Evolutionary conservation across 2,113 vertebrate species (phyloP), one percentile per base, ranked within the genome.

Genomic region (Eptesicus fuscus): DNA sequence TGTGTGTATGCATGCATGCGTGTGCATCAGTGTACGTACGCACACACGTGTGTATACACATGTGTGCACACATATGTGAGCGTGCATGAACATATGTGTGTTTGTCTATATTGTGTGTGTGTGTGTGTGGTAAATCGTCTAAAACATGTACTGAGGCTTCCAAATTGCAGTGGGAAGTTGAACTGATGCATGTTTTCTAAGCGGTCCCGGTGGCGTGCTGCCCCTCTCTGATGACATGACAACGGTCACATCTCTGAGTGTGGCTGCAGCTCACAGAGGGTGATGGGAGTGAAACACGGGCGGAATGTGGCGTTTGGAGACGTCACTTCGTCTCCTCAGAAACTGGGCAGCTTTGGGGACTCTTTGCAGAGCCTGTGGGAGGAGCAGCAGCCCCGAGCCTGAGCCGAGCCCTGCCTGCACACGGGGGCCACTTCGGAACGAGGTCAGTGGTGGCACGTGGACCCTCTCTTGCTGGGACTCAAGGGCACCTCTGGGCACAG

Each of bases 1-100:
- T 32, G 1, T 35, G 20, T 23, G 1, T 17, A 16, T 56, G 65
- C 40, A 3, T 25, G 23, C 2, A 12, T 2, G 16, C 0, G 0
- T 16, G 30, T 23, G 40, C 9, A 11, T 37, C 37, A 37, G 37
- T 37, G 37, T 3, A 37, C 4, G 37, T 37, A 37, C 37, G 37
- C 14, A 9, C 49, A 51, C 3, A 9, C 17, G 5, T 20, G 17
- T 20, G 5, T 20, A 5, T 20, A 12, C 51, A 18, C 20, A 53
- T 14, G n/a, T n/a, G n/a, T n/a, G 5, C 56, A 3, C 28, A 20
- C 4, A 37, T 85, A 25, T 65, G n/a, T 47, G 47, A 80, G 35
- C 61, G 51, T 59, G 16, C 9, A 13, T n/a, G 9, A 37, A 37
- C 37, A 37, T 37, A 37, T 56, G 28, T n/a, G 3, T 56, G 12